Evolutionary conservation across 2,797 vertebrate species (phyloP).

Genomic region (Dicrostonyx torquatus): DNA sequence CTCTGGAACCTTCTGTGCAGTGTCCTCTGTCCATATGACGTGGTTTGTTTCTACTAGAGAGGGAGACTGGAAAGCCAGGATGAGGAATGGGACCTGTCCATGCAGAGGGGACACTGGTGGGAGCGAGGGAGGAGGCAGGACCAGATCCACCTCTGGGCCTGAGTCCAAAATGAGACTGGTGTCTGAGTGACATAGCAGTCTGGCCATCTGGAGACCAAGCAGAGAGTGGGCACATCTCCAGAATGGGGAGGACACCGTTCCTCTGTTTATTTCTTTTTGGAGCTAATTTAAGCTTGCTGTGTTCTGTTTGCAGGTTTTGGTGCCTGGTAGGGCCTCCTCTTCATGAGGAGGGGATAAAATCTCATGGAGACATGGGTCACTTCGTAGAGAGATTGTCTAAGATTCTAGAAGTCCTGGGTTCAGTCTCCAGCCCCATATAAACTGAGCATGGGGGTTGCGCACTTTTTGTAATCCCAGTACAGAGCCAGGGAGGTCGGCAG

Average conservation of each 20-base stretch:
- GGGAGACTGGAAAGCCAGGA: not conserved
- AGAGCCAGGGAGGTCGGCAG: not conserved
- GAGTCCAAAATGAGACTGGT: not conserved
- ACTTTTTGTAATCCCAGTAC: not conserved
- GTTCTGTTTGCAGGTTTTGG: not conserved
- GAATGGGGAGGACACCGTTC: not conserved
- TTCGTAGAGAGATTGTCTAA: not conserved
- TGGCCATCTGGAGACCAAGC: not conserved
- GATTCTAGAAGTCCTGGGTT: not conserved
- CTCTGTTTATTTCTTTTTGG: not conserved
- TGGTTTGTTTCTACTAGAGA: not conserved
- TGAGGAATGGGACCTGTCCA: not conserved
- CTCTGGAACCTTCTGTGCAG: not conserved
- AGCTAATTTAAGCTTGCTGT: not conserved
- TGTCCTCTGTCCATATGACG: not conserved
- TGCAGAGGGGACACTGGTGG: not conserved
- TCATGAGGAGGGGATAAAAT: not conserved
- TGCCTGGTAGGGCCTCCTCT: not conserved
- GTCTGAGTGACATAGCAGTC: not conserved
- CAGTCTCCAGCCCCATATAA: not conserved
- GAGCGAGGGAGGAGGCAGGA: not conserved
- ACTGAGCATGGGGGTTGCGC: not conserved
- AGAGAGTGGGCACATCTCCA: not conserved
- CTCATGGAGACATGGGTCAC: not conserved
- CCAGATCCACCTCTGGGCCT: not conserved